These are phyloP conservation scores for Podotricha telesiphe DNA, from an alignment of 2,888 invertebrate genomes.

Conservation along the genomic window DNA sequence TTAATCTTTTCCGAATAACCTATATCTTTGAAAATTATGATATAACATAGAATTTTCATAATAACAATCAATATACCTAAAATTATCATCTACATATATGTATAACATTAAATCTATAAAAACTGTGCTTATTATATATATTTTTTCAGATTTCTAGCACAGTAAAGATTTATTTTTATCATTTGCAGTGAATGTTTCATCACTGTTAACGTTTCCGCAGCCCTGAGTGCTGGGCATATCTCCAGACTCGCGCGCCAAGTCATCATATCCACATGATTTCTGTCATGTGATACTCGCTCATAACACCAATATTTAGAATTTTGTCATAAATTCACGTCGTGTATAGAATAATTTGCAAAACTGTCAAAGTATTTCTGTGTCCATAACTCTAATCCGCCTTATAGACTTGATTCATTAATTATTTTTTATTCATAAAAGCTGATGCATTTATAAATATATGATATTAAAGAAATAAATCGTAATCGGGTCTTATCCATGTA, in stretches of 20 bases:
- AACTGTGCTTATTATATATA: background rate
- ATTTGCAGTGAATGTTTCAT: slow-evolving; percentile 10
- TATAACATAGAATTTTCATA: no score
- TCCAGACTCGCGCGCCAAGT: slow-evolving; percentile 59
- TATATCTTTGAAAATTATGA: no score
- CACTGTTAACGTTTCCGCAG: slow-evolving; percentile 16
- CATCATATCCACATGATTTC: slow-evolving; percentile 53
- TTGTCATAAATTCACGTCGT: slow-evolving; percentile 11
- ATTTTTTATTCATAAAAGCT: no score
- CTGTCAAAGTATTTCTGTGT: background rate
- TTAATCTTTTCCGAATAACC: no score
- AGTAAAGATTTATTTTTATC: slow-evolving; percentile 12
- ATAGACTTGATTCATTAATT: no score
- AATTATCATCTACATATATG: no score
- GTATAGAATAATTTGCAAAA: background rate
- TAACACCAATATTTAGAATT: slow-evolving; percentile 47
- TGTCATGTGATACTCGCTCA: slow-evolving; percentile 48
- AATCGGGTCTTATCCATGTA: no score
- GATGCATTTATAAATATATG: background rate
- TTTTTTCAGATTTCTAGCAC: background rate
- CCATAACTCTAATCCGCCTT: no score
- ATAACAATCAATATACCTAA: no score
- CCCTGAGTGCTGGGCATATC: slow-evolving; percentile 53
- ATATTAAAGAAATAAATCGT: background rate
- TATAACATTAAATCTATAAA: background rate